phyloP scores from a whole-genome alignment of 1,140 invertebrate species.

The Samia ricini region DNA sequence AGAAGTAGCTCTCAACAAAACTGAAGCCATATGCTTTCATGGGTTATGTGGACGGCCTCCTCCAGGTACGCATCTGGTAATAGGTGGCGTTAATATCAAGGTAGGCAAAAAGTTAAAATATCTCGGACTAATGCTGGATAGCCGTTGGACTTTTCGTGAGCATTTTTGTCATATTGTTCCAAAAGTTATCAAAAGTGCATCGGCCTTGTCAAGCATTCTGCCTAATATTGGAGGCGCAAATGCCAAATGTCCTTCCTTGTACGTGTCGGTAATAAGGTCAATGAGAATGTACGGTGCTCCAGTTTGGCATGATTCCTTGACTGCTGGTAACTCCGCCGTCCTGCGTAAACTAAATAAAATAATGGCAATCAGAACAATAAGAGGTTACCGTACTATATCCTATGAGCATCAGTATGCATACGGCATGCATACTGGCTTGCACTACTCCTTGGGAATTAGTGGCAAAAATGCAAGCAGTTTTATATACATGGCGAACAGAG shows the following conservation, averaged over 20 bases:
- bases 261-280: neutral
- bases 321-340: neutral
- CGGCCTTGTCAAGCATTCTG: neutral
- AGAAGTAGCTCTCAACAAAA: slow-evolving; percentile 15
- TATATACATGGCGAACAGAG: no score
- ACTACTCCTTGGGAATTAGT: no score
- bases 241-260: neutral
- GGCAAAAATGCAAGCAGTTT: no score
- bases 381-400: no score
- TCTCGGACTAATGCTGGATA: neutral
- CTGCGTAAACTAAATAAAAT: neutral
- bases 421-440: no score
- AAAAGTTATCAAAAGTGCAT: neutral
- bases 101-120: neutral
- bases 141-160: neutral
- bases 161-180: neutral
- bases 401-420: no score
- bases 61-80: neutral
- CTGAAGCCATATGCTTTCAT: slow-evolving; percentile 9
- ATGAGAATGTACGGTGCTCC: neutral
- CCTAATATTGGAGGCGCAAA: neutral
- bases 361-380: neutral
- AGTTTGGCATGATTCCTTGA: neutral
- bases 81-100: neutral
- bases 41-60: neutral